Percentiles rank a stretch among this genome's conserved stretches.
phyloP scores from a whole-genome alignment of 2,888 invertebrate genomes.

The Ectemnius continuus region DNA sequence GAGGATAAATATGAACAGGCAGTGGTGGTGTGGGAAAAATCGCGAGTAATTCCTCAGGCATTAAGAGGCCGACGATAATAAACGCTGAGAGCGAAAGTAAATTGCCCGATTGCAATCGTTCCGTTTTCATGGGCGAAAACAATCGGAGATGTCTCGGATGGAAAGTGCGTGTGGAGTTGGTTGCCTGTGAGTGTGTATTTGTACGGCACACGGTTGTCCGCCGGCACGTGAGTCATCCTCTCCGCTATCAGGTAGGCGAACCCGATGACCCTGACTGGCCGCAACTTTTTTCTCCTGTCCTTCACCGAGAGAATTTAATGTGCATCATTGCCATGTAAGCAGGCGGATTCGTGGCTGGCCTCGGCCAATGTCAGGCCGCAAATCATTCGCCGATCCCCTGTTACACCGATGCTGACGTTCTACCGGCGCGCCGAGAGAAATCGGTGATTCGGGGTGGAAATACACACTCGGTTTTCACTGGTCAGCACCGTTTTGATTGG shows the following conservation, averaged over 20 bases:
- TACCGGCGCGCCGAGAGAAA: too few species aligned
- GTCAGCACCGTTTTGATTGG: background rate
- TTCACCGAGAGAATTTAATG: constrained; percentile 43
- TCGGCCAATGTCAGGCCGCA: constrained; percentile 21
- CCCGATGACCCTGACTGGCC: constrained; percentile 46
- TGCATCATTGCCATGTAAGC: constrained; percentile 33
- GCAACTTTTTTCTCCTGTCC: constrained; percentile 49
- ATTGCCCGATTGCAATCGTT: too few species aligned
- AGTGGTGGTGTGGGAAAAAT: too few species aligned
- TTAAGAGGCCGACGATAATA: too few species aligned
- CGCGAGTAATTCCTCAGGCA: too few species aligned
- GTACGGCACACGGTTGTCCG: constrained; percentile 9
- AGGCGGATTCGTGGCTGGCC: constrained; percentile 16
- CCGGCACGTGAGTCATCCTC: constrained; percentile 42
- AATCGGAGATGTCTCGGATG: too few species aligned
- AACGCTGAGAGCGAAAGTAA: too few species aligned
- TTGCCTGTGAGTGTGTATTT: background rate
- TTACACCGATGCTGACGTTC: too few species aligned
- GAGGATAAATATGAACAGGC: too few species aligned
- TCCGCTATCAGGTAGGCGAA: constrained; percentile 49
- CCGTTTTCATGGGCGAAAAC: too few species aligned
- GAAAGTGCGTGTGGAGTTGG: background rate
- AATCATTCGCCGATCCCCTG: constrained; percentile 1
- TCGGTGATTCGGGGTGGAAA: background rate
- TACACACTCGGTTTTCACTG: background rate